Evolutionary conservation across 2,888 invertebrate species (phyloP).

Genomic region (Aphodius granarius): DNA sequence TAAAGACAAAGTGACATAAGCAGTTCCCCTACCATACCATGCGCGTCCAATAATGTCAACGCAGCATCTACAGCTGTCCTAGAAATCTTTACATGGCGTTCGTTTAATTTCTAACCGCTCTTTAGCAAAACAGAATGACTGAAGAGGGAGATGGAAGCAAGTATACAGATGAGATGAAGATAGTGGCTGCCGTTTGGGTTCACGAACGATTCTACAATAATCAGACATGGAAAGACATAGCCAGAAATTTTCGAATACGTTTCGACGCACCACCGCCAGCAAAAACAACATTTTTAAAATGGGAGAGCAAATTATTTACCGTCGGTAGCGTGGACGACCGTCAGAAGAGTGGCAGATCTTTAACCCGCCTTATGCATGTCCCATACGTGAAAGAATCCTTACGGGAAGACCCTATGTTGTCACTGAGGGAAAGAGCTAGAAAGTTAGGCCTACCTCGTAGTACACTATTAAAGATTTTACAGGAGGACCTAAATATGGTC

Average conservation of each 20-base stretch:
- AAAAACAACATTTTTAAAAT: conserved; percentile 40
- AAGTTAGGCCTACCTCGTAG: conserved; percentile 51
- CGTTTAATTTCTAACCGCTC: conserved; percentile 18
- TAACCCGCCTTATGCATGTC: conserved; percentile 44
- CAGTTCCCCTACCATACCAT: background rate
- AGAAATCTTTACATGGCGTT: conserved; percentile 31
- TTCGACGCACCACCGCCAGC: conserved; percentile 53
- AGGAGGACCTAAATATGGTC: conserved; percentile 47
- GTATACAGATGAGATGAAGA: conserved; percentile 53
- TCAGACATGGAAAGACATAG: conserved; percentile 50
- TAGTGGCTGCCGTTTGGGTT: conserved; percentile 57
- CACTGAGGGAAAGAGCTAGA: conserved; percentile 52
- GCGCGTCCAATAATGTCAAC: background rate
- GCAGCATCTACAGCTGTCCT: conserved; percentile 40
- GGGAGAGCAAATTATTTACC: conserved; percentile 54
- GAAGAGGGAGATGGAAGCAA: conserved; percentile 33
- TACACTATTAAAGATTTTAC: conserved; percentile 52
- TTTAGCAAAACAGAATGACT: conserved; percentile 23
- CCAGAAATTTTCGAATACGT: conserved; percentile 52
- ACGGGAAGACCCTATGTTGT: conserved; percentile 49
- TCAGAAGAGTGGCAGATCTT: conserved; percentile 52
- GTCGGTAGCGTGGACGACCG: conserved; percentile 53
- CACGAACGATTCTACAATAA: conserved; percentile 54
- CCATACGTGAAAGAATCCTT: conserved; percentile 52
- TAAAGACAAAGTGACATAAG: background rate